A percentile compares a stretch with the other conserved stretches of the same genome.
Evolutionary conservation across 2,113 vertebrate genomes (phyloP).

Genomic region (Cichladusa arquata): DNA sequence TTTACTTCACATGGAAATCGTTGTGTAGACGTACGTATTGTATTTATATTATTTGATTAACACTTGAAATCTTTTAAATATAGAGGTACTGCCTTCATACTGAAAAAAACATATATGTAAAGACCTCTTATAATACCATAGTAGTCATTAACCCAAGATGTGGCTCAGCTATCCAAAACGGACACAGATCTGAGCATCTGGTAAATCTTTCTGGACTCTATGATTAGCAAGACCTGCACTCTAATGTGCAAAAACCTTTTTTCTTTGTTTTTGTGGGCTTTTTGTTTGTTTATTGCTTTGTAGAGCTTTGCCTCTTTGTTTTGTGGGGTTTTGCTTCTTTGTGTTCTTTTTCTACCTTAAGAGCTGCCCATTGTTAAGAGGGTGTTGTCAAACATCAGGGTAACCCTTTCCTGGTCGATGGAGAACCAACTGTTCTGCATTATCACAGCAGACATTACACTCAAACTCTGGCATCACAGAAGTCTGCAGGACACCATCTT

Average conservation of each 20-base stretch:
- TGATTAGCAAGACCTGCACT: background rate
- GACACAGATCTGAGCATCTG: background rate
- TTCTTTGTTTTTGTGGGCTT: background rate
- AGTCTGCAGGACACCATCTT: background rate
- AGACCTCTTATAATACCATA: background rate
- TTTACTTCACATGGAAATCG: background rate
- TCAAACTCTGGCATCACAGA: background rate
- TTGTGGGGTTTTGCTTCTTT: background rate
- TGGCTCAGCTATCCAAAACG: background rate
- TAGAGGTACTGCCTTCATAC: background rate
- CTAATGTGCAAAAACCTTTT: background rate
- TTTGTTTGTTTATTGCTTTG: background rate
- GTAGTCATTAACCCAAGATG: background rate
- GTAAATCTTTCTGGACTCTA: background rate
- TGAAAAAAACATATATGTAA: background rate
- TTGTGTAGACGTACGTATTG: background rate
- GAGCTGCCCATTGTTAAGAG: background rate
- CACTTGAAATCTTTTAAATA: background rate
- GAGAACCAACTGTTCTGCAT: background rate
- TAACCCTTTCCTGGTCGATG: background rate
- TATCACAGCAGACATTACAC: accelerated
- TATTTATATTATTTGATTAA: background rate
- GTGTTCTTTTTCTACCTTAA: background rate
- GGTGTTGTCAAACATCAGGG: accelerated
- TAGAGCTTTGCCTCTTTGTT: background rate